Base-by-base conservation (phyloP, 2,888 invertebrate genomes). In the Aphrophora alni region DNA sequence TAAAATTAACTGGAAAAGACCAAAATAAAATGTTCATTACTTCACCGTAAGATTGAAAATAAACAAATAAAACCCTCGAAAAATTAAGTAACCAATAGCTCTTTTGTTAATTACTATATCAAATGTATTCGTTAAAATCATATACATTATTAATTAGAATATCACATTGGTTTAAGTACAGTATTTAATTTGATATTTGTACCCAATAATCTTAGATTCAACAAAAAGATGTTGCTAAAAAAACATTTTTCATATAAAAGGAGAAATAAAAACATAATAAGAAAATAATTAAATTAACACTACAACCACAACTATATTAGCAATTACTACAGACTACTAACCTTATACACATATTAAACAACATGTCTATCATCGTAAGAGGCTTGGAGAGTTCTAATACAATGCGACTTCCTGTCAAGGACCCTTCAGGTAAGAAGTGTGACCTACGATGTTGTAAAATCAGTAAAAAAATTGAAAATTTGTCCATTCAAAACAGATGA, bases 311-410 rank as follows among this genome's bases (percentile, higher is more conserved):
- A n/a, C n/a, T n/a, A n/a, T n/a, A n/a, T n/a, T n/a, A n/a, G n/a
- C n/a, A n/a, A n/a, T n/a, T n/a, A n/a, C n/a, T n/a, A n/a, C n/a
- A n/a, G n/a, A n/a, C n/a, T n/a, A n/a, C n/a, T n/a, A n/a, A n/a
- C n/a, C n/a, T n/a, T n/a, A n/a, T n/a, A n/a, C n/a, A n/a, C n/a
- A n/a, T n/a, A n/a, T n/a, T n/a, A n/a, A n/a, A n/a, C n/a, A n/a
- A n/a, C n/a, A n/a, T n/a, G n/a, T n/a, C n/a, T n/a, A n/a, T n/a
- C n/a, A n/a, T n/a, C n/a, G n/a, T n/a, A n/a, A n/a, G n/a, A n/a
- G n/a, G n/a, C n/a, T n/a, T n/a, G n/a, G n/a, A 59, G 76, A 76
- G 68, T 76, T 28, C 69, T 76, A 1, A 76, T 24, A 14, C 76
- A 59, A 12, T 76, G 76, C 21, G 76, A 76, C 21, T 27, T 76